Conservation (phyloP, 2,797 vertebrate genomes). For the Phalanger gymnotis region DNA sequence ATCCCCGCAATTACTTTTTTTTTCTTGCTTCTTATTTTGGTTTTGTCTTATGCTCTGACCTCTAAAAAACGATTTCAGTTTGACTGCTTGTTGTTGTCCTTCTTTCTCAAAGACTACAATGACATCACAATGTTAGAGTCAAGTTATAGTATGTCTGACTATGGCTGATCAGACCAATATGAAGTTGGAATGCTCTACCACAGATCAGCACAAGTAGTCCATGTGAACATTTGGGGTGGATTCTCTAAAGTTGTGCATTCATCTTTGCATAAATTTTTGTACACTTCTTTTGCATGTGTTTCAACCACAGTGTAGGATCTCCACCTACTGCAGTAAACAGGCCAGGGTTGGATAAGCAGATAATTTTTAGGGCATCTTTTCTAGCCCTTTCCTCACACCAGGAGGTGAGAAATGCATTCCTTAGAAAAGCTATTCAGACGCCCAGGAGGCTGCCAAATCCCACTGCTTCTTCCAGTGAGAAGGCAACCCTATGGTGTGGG, state of each 20-base stretch:
- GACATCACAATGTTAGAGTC: neutral
- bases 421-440: too few relatives aligned
- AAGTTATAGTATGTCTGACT: neutral
- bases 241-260: too few relatives aligned
- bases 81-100: neutral
- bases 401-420: too few relatives aligned
- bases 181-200: neutral
- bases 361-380: too few relatives aligned
- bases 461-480: too few relatives aligned
- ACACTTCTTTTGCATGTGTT: neutral
- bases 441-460: fast-evolving
- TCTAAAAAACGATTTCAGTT: neutral
- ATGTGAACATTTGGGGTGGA: neutral
- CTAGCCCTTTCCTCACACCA: too few relatives aligned
- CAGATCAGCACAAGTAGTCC: neutral
- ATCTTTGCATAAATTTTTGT: too few relatives aligned
- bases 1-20: neutral
- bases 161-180: neutral
- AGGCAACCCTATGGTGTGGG: too few relatives aligned
- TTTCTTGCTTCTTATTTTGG: neutral
- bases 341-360: too few relatives aligned
- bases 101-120: neutral
- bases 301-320: too few relatives aligned
- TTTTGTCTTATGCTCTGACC: neutral
- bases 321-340: too few relatives aligned